Conservation (phyloP, 2,113 vertebrate species). For the Micronisus gabar region DNA sequence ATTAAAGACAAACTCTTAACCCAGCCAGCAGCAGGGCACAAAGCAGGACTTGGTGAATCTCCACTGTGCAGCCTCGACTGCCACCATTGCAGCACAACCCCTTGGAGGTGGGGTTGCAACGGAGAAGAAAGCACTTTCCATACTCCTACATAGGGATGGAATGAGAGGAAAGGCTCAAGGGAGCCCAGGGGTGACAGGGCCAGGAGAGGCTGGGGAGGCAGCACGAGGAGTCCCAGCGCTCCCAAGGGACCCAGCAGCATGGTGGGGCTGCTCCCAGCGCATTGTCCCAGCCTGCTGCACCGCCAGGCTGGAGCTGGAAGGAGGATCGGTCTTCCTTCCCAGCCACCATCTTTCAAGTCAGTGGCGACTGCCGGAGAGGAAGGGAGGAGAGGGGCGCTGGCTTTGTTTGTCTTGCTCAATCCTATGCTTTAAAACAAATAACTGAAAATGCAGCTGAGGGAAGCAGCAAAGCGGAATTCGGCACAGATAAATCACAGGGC, state of each 20-base stretch:
- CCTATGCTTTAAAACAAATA: slow-evolving; percentile 2
- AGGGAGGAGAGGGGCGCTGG: slow-evolving; percentile 60
- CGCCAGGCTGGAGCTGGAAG: not conserved
- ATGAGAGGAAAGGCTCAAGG: not conserved
- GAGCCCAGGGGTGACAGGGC: not conserved
- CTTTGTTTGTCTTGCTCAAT: slow-evolving; percentile 55
- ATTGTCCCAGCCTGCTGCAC: rapidly evolving
- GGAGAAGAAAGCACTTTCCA: not conserved
- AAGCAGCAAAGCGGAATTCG: slow-evolving; percentile 19
- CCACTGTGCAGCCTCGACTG: rapidly evolving
- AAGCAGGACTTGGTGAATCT: not conserved
- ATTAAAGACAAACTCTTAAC: not conserved
- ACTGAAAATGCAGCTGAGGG: slow-evolving; percentile 49
- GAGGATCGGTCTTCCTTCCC: slow-evolving; percentile 6
- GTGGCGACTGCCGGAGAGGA: slow-evolving; percentile 34
- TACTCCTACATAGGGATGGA: not conserved
- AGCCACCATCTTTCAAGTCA: slow-evolving; percentile 17
- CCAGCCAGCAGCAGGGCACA: not conserved
- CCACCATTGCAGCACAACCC: not conserved
- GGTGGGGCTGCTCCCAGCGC: rapidly evolving
- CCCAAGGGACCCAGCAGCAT: rapidly evolving
- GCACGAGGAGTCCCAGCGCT: not conserved
- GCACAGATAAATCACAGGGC: slow-evolving; percentile 57
- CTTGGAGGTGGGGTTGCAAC: rapidly evolving
- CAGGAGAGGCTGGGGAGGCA: not conserved